These are phyloP conservation scores for Pelobates cultripes DNA, from an alignment of 2,797 vertebrate genomes.

Conservation along the genomic window DNA sequence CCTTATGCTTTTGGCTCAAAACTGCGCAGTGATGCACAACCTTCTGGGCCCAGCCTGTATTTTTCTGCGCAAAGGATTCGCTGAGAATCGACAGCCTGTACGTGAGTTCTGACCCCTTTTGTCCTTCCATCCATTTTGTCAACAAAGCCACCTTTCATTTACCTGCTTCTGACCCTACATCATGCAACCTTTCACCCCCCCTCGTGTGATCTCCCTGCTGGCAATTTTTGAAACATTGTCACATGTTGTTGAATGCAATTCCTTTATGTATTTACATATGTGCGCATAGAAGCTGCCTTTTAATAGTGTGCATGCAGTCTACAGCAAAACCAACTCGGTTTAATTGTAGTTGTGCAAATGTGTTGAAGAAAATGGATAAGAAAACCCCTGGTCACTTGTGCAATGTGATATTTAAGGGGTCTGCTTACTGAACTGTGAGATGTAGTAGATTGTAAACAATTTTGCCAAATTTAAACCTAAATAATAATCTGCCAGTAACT, in stretches of 20 bases:
- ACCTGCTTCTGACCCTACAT: conserved; percentile 10
- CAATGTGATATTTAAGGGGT: too few species aligned
- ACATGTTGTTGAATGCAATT: background rate
- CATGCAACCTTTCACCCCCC: conserved; percentile 7
- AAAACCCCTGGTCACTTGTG: too few species aligned
- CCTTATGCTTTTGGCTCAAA: conserved; percentile 90
- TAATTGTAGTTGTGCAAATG: too few species aligned
- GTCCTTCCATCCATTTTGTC: conserved; percentile 7
- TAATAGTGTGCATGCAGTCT: too few species aligned
- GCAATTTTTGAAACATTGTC: background rate
- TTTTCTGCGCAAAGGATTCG: conserved; percentile 98
- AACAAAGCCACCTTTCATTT: background rate
- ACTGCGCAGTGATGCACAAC: conserved; percentile 94
- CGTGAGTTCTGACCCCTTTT: conserved; percentile 83
- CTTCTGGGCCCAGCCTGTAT: conserved; percentile 97
- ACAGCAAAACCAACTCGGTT: too few species aligned
- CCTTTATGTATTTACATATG: background rate
- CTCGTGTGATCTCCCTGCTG: background rate
- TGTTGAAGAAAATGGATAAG: too few species aligned
- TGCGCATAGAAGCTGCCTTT: background rate
- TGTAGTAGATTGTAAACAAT: too few species aligned
- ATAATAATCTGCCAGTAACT: too few species aligned
- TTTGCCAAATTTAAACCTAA: too few species aligned
- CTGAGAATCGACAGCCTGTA: conserved; percentile 98
- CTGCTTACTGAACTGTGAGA: too few species aligned